These are phyloP conservation scores for Prochilodus magdalenae DNA, from an alignment of 2,113 vertebrate species.

Conservation along the genomic window DNA sequence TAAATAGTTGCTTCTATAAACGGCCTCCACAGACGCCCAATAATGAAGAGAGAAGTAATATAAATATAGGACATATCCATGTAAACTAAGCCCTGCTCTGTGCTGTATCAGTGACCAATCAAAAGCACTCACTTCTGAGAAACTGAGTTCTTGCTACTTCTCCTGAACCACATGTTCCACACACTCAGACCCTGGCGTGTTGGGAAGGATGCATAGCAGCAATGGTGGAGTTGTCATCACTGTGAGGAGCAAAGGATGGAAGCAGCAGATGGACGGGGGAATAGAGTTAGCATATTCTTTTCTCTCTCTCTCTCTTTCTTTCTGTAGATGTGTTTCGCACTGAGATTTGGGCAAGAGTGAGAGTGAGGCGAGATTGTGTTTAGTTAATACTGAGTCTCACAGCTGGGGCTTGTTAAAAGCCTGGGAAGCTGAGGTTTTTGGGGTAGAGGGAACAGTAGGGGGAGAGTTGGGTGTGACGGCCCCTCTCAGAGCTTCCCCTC, in stretches of 20 bases:
- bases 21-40: neutral
- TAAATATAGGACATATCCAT: constrained; percentile 28
- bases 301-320: neutral
- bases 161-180: neutral
- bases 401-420: constrained; percentile 54
- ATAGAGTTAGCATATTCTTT: neutral
- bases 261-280: constrained; percentile 11
- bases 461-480: constrained; percentile 15
- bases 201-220: constrained; percentile 17
- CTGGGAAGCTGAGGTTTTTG: constrained; percentile 53
- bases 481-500: constrained; percentile 9
- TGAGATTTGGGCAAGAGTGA: constrained; percentile 12
- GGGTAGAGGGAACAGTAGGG: constrained; percentile 27
- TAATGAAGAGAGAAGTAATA: neutral
- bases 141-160: constrained; percentile 6
- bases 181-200: neutral
- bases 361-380: constrained; percentile 38
- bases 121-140: constrained; percentile 15
- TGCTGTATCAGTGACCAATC: constrained; percentile 8
- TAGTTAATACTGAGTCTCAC: constrained; percentile 39
- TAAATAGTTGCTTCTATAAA: too few relatives aligned
- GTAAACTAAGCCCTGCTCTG: constrained; percentile 17
- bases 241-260: neutral
- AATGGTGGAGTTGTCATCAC: constrained; percentile 33
- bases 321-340: constrained; percentile 3